Percentiles rank a stretch among this genome's conserved stretches.
Evolutionary conservation across 1,140 invertebrate genomes (phyloP).

Genomic region (Atta cephalotes): DNA sequence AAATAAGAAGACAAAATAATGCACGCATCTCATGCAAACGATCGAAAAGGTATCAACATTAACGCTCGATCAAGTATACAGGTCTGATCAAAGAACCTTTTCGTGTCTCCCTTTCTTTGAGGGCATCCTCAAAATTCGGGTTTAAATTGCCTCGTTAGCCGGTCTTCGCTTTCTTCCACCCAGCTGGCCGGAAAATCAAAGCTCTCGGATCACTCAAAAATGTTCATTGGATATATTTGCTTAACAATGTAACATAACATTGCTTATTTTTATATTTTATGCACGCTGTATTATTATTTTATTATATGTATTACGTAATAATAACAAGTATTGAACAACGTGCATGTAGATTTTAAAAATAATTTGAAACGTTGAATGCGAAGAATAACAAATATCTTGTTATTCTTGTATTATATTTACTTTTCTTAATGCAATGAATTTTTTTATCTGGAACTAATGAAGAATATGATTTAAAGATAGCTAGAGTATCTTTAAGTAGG

Average conservation of each 20-base stretch:
- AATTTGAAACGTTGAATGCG: not conserved
- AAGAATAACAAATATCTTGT: not conserved
- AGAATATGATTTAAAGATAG: not conserved
- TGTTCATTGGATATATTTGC: not conserved
- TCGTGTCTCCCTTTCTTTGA: slow-evolving; percentile 41
- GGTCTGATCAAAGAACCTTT: slow-evolving; percentile 31
- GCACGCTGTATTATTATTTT: not conserved
- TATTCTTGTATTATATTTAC: not conserved
- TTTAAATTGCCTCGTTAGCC: slow-evolving; percentile 52
- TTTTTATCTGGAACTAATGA: not conserved
- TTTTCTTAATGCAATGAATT: not conserved
- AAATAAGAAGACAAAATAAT: slow-evolving; percentile 20
- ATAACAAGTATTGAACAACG: not conserved
- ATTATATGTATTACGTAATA: not conserved
- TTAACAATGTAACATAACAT: not conserved
- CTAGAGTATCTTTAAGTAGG: not conserved
- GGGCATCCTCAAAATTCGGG: slow-evolving; percentile 42
- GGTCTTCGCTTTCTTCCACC: slow-evolving; percentile 25
- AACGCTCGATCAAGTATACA: slow-evolving; percentile 50
- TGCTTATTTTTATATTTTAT: slow-evolving; percentile 16
- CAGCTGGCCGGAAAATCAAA: slow-evolving; percentile 42
- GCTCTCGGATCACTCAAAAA: slow-evolving; percentile 5
- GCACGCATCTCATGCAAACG: slow-evolving; percentile 20
- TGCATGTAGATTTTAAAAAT: not conserved
- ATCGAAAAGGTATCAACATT: slow-evolving; percentile 48